phyloP scores from a whole-genome alignment of 2,113 vertebrate species.

The Cercocebus atys region DNA sequence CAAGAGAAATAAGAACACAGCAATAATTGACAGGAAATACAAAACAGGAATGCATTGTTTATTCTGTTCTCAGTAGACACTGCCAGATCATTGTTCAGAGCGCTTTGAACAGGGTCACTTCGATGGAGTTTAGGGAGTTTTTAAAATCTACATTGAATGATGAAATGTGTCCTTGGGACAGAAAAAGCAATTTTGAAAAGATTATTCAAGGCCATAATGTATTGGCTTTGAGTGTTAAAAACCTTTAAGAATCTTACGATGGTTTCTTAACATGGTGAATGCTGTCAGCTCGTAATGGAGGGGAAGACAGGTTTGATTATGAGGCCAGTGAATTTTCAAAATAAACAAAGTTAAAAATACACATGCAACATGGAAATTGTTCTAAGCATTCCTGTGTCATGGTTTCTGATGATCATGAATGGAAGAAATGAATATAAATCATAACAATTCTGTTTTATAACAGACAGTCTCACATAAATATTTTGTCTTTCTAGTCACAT shows the following conservation, averaged over 20 bases:
- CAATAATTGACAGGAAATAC: constrained; percentile 73
- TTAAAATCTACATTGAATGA: constrained; percentile 29
- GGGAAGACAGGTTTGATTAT: accelerated
- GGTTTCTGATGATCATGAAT: background rate
- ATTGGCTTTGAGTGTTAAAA: background rate
- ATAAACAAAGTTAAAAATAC: background rate
- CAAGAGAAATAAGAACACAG: constrained; percentile 50
- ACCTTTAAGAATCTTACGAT: background rate
- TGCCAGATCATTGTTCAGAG: constrained; percentile 75
- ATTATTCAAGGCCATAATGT: background rate
- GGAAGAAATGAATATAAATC: constrained; percentile 16
- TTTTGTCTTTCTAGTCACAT: background rate
- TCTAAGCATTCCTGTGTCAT: background rate
- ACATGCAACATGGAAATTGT: background rate
- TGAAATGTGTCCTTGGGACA: constrained; percentile 31
- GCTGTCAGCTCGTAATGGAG: background rate
- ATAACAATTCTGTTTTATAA: background rate
- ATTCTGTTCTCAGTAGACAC: constrained; percentile 44
- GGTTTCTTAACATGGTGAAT: background rate
- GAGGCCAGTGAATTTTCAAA: background rate
- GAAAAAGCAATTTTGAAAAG: constrained; percentile 13
- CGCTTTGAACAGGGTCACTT: constrained; percentile 73
- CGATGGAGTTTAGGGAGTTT: background rate
- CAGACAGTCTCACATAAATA: background rate
- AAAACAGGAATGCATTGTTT: constrained; percentile 83